A percentile compares a stretch with the other conserved stretches of the same genome.
Conservation (phyloP, 2,888 invertebrate species). For the Aradus depressus region DNA sequence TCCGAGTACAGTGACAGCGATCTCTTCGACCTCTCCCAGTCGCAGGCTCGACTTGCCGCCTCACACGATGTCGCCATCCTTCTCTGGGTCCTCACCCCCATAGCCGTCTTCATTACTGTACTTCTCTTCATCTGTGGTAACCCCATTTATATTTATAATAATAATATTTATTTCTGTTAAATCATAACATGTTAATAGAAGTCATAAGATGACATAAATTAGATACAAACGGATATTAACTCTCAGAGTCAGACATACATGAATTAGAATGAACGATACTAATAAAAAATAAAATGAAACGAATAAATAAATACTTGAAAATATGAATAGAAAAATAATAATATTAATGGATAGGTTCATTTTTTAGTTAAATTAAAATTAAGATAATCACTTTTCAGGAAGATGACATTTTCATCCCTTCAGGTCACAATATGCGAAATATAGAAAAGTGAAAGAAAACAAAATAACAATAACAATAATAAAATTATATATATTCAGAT, state of each 20-base stretch:
- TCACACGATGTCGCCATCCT: constrained; percentile 46
- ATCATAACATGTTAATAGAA: not conserved
- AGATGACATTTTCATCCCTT: too few relatives aligned
- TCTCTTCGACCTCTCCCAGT: constrained; percentile 45
- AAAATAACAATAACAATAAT: too few relatives aligned
- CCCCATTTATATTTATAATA: constrained; percentile 25
- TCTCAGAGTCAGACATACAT: not conserved
- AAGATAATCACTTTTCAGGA: too few relatives aligned
- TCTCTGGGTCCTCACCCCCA: constrained; percentile 52
- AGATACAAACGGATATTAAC: too few relatives aligned
- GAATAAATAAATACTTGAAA: not conserved
- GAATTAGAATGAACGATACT: not conserved
- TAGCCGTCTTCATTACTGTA: constrained; percentile 40
- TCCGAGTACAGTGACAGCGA: constrained; percentile 63
- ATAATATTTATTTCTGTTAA: not conserved
- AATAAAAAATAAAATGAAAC: not conserved
- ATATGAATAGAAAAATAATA: too few relatives aligned
- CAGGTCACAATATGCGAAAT: too few relatives aligned
- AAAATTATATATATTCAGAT: too few relatives aligned
- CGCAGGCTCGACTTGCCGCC: constrained; percentile 41
- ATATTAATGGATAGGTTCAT: too few relatives aligned
- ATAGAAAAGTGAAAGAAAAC: too few relatives aligned
- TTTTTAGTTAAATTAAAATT: too few relatives aligned
- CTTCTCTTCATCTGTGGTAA: constrained; percentile 44
- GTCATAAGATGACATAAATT: not conserved